These are phyloP conservation scores for Hydraecia micacea DNA, from an alignment of 2,888 invertebrate genomes.

Conservation along the genomic window DNA sequence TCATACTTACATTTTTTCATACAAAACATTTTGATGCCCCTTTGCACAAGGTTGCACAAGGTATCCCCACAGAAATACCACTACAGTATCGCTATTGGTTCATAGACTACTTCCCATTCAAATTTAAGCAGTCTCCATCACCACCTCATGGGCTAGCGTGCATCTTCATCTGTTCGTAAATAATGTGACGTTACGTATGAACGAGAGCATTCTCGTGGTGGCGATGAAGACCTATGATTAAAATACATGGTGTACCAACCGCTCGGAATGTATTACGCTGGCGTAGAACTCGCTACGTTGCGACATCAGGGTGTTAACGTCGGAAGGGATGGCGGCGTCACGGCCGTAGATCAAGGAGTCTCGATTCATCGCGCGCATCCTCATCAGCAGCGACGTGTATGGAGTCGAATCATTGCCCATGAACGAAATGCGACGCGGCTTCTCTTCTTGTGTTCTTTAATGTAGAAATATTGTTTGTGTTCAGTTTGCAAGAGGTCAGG, in stretches of 20 bases:
- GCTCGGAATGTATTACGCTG: conserved; percentile 64
- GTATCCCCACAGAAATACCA: too few species aligned
- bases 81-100: too few species aligned
- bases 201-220: background rate
- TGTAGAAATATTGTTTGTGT: conserved; percentile 36
- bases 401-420: conserved; percentile 79
- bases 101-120: too few species aligned
- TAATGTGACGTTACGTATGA: background rate
- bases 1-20: too few species aligned
- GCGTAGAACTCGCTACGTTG: conserved; percentile 71
- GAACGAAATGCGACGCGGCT: conserved; percentile 80
- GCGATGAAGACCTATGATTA: background rate
- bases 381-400: conserved; percentile 73
- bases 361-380: conserved; percentile 66
- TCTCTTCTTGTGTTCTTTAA: conserved; percentile 71
- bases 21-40: too few species aligned
- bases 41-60: too few species aligned
- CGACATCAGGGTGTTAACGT: conserved; percentile 65
- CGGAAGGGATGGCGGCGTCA: conserved; percentile 34
- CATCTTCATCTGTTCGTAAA: background rate
- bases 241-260: conserved; percentile 60
- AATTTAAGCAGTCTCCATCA: too few species aligned
- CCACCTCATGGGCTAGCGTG: background rate
- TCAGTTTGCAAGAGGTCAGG: background rate
- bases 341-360: conserved; percentile 60